Base-by-base conservation (phyloP, 2,797 vertebrate genomes). In the Emydoidea blandingii region DNA sequence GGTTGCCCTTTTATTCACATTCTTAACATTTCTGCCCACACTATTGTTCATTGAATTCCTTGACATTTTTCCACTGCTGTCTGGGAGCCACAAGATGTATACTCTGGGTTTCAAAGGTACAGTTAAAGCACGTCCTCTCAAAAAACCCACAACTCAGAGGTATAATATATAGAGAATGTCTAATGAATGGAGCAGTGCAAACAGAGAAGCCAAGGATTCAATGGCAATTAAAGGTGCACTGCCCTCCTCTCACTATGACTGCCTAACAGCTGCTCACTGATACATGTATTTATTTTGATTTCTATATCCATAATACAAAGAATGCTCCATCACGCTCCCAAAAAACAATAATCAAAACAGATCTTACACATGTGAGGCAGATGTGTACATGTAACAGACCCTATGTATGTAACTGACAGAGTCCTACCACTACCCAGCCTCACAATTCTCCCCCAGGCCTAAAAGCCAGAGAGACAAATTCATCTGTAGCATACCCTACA, bases 21-120 rank as follows among this genome's bases (percentile, higher is more conserved):
- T 85, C 94, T 79, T 96, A 91, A 93, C 86, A 50, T 97, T 96
- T 94, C 95, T 93, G 85, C 91, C 88, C 89, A 93, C 89, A 87
- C 65, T 95, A 86, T 1, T 47, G 76, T 94, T 96, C 90, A 94
- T 83, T 94, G 79, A 93, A 80, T 92, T 94, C 41, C 34, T 14
- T 0, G 1, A 41, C 52, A 90, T 87, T 95, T 93, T 97, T 90
- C 86, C 80, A 81, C 83, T 91, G 57, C 72, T 95, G 82, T 94
- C 89, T 87, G 15, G 27, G 87, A 78, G 87, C 85, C 92, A 62
- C 34, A 72, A 91, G 88, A 91, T 27, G 83, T 78, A 16, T 49
- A 47, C 34, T 92, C 49, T 49, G 16, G 50, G 47, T 91, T 96
- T 94, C 82, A n/a, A 91, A 82, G 62, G 85, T 54, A 89, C 16